Conservation (phyloP, 2,113 vertebrate species). For the Puntigrus tetrazona region DNA sequence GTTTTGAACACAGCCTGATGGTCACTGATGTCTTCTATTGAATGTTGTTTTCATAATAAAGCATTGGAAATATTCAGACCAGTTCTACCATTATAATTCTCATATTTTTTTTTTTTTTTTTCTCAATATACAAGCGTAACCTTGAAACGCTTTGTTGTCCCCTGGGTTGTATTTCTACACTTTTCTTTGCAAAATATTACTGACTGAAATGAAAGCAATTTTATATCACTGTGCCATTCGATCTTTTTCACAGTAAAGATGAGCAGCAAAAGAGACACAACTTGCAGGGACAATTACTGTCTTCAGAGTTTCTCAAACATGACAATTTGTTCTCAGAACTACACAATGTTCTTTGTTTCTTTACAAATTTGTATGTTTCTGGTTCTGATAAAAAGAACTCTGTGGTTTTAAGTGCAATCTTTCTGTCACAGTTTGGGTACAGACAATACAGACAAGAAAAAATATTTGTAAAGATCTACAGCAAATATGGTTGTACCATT, state of each 20-base stretch:
- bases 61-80: background rate
- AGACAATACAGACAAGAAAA: background rate
- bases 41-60: background rate
- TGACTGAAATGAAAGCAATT: background rate
- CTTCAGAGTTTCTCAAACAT: background rate
- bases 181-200: slow-evolving; percentile 14
- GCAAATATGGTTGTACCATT: background rate
- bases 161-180: background rate
- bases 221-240: background rate
- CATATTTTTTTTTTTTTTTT: background rate
- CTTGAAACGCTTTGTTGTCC: background rate
- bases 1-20: background rate
- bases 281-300: background rate
- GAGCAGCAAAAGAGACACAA: background rate
- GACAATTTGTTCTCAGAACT: background rate
- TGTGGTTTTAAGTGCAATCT: background rate
- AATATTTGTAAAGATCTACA: background rate
- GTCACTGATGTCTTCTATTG: background rate
- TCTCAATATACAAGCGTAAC: background rate
- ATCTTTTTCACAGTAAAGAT: background rate
- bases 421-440: background rate
- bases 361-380: background rate
- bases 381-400: background rate
- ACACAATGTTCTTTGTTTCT: background rate
- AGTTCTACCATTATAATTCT: background rate